Base-by-base conservation (phyloP, 2,888 invertebrate genomes). In the Incurvaria masculella region DNA sequence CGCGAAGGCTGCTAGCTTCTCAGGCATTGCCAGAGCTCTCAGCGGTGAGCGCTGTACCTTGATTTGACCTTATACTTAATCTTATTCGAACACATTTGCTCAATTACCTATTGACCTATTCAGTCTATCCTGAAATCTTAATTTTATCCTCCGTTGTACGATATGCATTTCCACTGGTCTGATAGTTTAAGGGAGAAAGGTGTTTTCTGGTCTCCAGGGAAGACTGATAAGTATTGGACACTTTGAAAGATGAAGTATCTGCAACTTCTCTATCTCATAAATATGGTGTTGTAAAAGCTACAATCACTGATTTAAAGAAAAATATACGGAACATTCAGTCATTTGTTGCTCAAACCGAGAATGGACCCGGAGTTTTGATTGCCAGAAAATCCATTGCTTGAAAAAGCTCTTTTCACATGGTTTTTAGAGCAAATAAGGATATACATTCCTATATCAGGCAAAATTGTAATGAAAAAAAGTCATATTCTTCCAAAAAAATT, bases 381-480 rank as follows among this genome's bases (percentile, higher is more conserved):
- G 42, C 46, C 46, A 10, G 47, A 47, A 46, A 47, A 47, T 6
- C 44, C 47, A 4, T 10, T 8, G 45, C 47, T 47, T 17, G 40
- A 47, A 47, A 43, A 45, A 4, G 40, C 17, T 6, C 18, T 47
- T n/a, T 46, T 46, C 20, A 47, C 18, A 23, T 47, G 47, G 47
- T 47, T 47, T 47, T 47, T 47, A 47, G 26, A 45, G 45, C 46
- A 47, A 21, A 8, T 44, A 47, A 10, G 26, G 19, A 47, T 18
- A 47, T 11, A 11, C 16, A 43, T 47, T 21, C 47, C 47, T 18
- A 45, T 47, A 8, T 47, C 44, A 45, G 43, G 46, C 18, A 23
- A 47, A 6, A 47, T 47, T 4, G 8, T 47, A 21, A 47, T 47
- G 44, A 10, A 47, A 45, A 47, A 47, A 47, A 16, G 14, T 16